Base-by-base conservation (phyloP, 2,797 vertebrate species). In the Danio choprae region DNA sequence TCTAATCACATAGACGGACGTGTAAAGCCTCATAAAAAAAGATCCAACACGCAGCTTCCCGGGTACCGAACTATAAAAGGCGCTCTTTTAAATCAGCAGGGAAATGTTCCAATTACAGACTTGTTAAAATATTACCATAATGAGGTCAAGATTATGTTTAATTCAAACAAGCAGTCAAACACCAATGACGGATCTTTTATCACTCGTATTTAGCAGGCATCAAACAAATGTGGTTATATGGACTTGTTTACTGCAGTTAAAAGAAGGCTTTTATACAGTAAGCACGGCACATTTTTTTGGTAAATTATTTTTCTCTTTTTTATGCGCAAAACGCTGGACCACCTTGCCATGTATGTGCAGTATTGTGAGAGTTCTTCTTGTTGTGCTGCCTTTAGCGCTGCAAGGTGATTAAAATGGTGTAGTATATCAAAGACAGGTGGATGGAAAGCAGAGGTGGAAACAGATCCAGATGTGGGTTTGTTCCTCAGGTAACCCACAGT, bases 381-480 rank as follows among this genome's bases (percentile, higher is more conserved):
- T 75, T 75, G 63, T 76, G 40, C 7, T 68, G 72, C 70, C 80
- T 81, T 79, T 79, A 80, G 79, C 79, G 84, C 78, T 41, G 65
- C 36, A 40, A 83, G 77, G 72, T 83, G 64, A 85, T 85, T 83
- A 76, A 84, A 85, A 84, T 76, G 63, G 73, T 48, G 62, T 72
- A 60, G 58, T 64, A 36, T 83, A 87, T 88, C 84, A 87, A 88
- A 87, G 75, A 81, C 84, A 82, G 87, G 80, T 86, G 83, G 84
- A 87, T 81, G 63, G 78, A 85, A 88, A 88, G 82, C 83, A 86
- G 76, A 89, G 84, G 83, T 83, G 83, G 90, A 90, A 93, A 87
- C 85, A 90, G 86, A 87, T 84, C 90, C 91, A 93, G 91, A 92
- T 94, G 92, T 94, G 87, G 87, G 84, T 87, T 90, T 87, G 88